phyloP scores from a whole-genome alignment of 2,113 vertebrate genomes.

The Amphiprion percula region DNA sequence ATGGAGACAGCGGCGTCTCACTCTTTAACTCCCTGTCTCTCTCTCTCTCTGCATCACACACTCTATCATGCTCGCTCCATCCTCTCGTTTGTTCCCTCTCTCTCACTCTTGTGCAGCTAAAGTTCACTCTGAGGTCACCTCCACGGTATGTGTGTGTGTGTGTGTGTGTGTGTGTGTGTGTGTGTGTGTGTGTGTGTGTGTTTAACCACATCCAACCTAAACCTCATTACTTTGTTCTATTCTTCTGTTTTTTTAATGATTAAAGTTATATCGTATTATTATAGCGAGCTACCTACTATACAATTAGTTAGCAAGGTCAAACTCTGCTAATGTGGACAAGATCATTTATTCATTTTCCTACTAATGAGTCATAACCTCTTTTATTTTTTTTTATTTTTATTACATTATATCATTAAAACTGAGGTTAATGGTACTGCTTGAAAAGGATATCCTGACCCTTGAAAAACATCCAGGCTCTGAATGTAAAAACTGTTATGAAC shows the following conservation, averaged over 20 bases:
- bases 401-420: constrained; percentile 4
- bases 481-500: too few relatives aligned
- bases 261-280: not conserved
- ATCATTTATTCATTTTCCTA: constrained; percentile 13
- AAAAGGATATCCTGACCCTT: too few relatives aligned
- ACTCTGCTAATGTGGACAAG: constrained; percentile 11
- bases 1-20: constrained; percentile 69
- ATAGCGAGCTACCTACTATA: not conserved
- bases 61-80: constrained; percentile 15
- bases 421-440: not conserved
- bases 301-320: constrained; percentile 18
- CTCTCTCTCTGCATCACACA: constrained; percentile 10
- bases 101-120: constrained; percentile 4
- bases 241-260: not conserved
- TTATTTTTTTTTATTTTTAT: constrained; percentile 11
- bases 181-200: not conserved
- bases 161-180: not conserved
- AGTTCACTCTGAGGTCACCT: constrained; percentile 52
- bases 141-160: not conserved
- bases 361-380: not conserved
- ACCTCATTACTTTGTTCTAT: not conserved
- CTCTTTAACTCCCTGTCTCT: not conserved
- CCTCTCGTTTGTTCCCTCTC: not conserved
- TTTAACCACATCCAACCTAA: too few relatives aligned
- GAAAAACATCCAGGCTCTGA: too few relatives aligned